Evolutionary conservation across 2,113 vertebrate species (phyloP).

Genomic region (Daubentonia madagascariensis): DNA sequence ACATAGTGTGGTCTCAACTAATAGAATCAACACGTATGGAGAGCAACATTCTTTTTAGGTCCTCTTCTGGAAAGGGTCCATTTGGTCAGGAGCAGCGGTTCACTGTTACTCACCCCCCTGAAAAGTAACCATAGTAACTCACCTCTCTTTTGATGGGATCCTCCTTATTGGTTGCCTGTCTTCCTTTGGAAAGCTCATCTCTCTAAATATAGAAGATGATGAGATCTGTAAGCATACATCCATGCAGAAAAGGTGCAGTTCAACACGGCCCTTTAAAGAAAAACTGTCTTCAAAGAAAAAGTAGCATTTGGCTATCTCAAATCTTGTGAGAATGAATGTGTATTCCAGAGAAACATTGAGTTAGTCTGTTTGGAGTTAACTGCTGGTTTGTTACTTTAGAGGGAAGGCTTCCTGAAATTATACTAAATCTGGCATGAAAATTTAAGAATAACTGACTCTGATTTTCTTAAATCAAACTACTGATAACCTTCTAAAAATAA

Average conservation of each 20-base stretch:
- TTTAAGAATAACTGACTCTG: neutral
- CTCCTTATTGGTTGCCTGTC: constrained; percentile 70
- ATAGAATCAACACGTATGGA: constrained; percentile 29
- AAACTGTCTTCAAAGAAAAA: constrained; percentile 50
- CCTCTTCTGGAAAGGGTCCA: constrained; percentile 9
- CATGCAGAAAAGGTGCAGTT: constrained; percentile 63
- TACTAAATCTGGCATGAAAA: constrained; percentile 24
- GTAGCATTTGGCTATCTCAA: constrained; percentile 9
- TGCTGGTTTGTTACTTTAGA: constrained; percentile 43
- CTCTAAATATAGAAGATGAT: constrained; percentile 82
- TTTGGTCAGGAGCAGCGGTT: constrained; percentile 43
- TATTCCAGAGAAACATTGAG: neutral
- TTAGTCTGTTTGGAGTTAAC: constrained; percentile 26
- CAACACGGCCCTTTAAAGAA: constrained; percentile 40
- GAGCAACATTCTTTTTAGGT: constrained; percentile 34
- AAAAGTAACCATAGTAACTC: constrained; percentile 80
- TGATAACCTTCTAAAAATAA: neutral
- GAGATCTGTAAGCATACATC: constrained; percentile 71
- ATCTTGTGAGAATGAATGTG: constrained; percentile 12
- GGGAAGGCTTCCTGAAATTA: constrained; percentile 30
- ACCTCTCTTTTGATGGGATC: constrained; percentile 74
- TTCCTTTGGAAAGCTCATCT: constrained; percentile 79
- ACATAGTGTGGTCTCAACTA: neutral
- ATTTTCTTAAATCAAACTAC: neutral
- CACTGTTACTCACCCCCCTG: constrained; percentile 61